Evolutionary conservation across 2,888 invertebrate species (phyloP), one percentile per base, ranked within the genome.

Genomic region (Muscina levida): DNA sequence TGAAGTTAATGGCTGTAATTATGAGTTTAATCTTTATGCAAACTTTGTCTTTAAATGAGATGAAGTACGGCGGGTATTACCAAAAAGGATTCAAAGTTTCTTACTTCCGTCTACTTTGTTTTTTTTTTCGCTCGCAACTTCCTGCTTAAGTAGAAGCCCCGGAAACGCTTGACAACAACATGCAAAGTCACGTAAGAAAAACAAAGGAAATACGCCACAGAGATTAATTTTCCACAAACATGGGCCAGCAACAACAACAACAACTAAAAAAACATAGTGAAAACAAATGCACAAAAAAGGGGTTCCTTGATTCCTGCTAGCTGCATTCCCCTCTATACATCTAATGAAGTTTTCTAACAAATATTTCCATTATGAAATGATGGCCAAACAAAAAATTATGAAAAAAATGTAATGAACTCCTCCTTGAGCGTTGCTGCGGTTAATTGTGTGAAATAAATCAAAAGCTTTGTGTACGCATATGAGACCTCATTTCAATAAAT

Each of bases 1-100:
- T 68, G 72, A 79, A 83, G 83, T 85, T 85, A 85, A 85, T 85
- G 84, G 83, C 85, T 79, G 85, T 86, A 85, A 86, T 86, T 85
- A 85, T 85, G 85, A 85, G 82, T 83, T 85, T 83, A 83, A 86
- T 83, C 80, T 84, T 79, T 82, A 82, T 82, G 81, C 80, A 84
- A 84, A 83, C 80, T 82, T 80, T 83, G 77, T 81, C 81, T 83
- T 66, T 66, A 76, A 78, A 73, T 82, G 76, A 76, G 72, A 73
- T 78, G 72, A 82, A 82, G 70, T 78, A 82, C 8, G 71, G 17
- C 62, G 62, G 39, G 62, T 62, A 62, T 62, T 62, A 62, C 39
- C 31, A 62, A 59, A 62, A 62, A 11, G 62, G 39, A 39, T 62
- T 39, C 39, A 22, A 62, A 62, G 39, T 62, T 62, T 39, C 37